Base-by-base conservation (phyloP, 2,888 invertebrate species). In the Drosophila longiperda region DNA sequence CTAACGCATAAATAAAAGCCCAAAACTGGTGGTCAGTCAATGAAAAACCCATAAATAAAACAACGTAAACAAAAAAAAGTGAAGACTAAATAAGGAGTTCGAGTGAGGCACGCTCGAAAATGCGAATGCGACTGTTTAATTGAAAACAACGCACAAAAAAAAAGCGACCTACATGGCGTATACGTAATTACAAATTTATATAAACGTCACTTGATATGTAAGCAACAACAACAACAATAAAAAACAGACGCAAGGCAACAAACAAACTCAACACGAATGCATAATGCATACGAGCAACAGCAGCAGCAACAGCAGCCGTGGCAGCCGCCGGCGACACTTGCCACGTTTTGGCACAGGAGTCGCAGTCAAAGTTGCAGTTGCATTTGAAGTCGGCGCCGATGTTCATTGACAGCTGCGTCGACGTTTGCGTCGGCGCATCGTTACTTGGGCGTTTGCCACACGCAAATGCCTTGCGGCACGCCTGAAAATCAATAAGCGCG, bases 131-230 rank as follows among this genome's bases (percentile, higher is more conserved):
- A 60, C 60, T 73, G 73, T 50, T 83, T 83, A 87, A 83, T 84
- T 88, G 80, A 84, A 85, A 75, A 66, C 68, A 73, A 58, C 61
- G 54, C 52, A 45, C 29, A 54, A 38, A 61, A 66, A 68, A 78
- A 68, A 78, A 53, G 49, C 87, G 85, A 75, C 87, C 89, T 89
- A 87, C 83, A 78, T 83, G 87, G 75, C 90, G 89, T 87, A 86
- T 90, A 83, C 90, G 86, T 90, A 87, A 90, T 87, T 87, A 87
- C 82, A 75, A 81, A 88, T 86, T 83, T 88, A 86, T 86, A 88
- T 75, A 89, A 85, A 82, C 72, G 73, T 75, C 65, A 72, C 72
- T 67, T 57, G 77, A 83, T 83, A 73, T 70, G 65, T 36, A 33
- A 15, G 23, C 48, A 48, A 38, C 33, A 64, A 45, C 40, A 66